Evolutionary conservation across 2,888 invertebrate species (phyloP).

Genomic region (Sabellastarte sp.): DNA sequence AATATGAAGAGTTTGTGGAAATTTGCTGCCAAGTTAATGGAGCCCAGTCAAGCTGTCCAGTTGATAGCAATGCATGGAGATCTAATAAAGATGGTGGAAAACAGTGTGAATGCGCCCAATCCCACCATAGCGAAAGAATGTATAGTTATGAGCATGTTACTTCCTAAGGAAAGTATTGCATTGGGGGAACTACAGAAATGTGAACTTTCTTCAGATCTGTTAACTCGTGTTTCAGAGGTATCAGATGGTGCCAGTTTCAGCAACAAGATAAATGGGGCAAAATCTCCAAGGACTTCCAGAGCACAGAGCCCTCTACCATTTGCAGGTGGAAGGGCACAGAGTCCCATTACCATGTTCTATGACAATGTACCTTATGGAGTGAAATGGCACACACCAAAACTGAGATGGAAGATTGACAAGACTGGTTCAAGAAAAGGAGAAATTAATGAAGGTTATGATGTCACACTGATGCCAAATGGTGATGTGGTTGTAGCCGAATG

Average conservation of each 20-base stretch:
- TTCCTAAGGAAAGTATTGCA: conserved; percentile 20
- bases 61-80: conserved; percentile 28
- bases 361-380: conserved; percentile 3
- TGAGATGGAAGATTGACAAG: conserved; percentile 26
- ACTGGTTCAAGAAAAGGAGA: conserved; percentile 23
- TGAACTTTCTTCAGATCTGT: conserved; percentile 21
- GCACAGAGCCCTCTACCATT: background rate
- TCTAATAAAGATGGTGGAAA: conserved; percentile 24
- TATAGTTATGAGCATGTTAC: conserved; percentile 25
- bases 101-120: conserved; percentile 9
- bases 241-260: background rate
- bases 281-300: background rate
- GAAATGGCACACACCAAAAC: conserved; percentile 20
- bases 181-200: conserved; percentile 25
- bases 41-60: conserved; percentile 27
- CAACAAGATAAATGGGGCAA: background rate
- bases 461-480: conserved; percentile 27
- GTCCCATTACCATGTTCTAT: background rate
- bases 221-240: conserved; percentile 13
- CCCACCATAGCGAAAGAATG: conserved; percentile 19
- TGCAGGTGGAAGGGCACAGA: background rate
- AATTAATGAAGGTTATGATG: conserved; percentile 29
- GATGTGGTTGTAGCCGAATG: conserved; percentile 41
- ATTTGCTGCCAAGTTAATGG: conserved; percentile 27
- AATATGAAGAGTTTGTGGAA: conserved; percentile 33